Evolutionary conservation across 2,113 vertebrate genomes (phyloP).

Genomic region (Semnornis frantzii): DNA sequence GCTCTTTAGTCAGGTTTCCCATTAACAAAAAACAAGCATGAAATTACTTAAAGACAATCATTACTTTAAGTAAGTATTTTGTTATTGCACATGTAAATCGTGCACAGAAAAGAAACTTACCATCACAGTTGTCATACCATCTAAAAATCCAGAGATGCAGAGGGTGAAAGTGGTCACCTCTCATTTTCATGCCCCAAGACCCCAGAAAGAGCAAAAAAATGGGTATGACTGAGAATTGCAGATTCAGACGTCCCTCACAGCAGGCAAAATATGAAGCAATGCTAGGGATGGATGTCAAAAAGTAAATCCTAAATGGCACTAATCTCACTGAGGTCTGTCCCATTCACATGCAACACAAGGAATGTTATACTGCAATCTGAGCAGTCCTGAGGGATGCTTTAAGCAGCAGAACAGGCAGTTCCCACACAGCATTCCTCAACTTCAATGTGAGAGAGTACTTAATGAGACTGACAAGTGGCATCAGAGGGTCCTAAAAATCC

Average conservation of each 20-base stretch:
- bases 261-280: neutral
- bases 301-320: neutral
- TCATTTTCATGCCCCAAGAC: neutral
- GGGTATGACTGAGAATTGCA: fast-evolving
- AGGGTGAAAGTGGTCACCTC: neutral
- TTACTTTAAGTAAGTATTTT: constrained; percentile 59
- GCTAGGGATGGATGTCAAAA: neutral
- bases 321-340: neutral
- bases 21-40: constrained; percentile 54
- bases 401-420: neutral
- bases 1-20: constrained; percentile 49
- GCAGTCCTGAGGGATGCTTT: neutral
- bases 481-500: neutral
- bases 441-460: neutral
- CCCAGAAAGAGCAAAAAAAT: neutral
- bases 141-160: neutral
- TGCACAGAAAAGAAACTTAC: neutral
- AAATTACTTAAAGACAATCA: constrained; percentile 38
- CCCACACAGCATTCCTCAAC: neutral
- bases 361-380: neutral
- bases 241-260: neutral
- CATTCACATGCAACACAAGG: neutral
- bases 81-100: neutral
- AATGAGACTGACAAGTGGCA: neutral
- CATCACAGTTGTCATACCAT: neutral